Evolutionary conservation across 2,797 vertebrate species (phyloP), one percentile per base, ranked within the genome.

Genomic region (Schizothorax lantsangensis): DNA sequence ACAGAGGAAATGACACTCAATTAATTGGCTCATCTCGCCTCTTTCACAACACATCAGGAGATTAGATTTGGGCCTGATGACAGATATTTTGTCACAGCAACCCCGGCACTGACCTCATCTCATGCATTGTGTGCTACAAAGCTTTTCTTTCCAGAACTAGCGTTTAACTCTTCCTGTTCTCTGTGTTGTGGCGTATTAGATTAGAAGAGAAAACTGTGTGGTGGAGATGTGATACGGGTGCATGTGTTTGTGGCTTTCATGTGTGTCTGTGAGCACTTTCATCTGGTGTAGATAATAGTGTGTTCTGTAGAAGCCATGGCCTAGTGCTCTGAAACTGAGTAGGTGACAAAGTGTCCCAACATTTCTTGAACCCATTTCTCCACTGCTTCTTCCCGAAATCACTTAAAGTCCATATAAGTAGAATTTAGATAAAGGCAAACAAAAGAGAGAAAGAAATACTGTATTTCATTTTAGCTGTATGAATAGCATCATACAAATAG

Each of bases 11-110:
- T 83, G 74, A 82, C 86, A 86, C 85, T 88, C 86, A 36, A 89
- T 68, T 90, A 88, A 89, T 82, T 45, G 69, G 88, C 83, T 89
- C 86, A 85, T 91, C 85, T 54, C 77, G 33, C n/a, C 74, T 88
- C 85, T 71, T 88, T 88, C 62, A 87, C 90, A 14, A 38, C 26
- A 82, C 82, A 15, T 57, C 59, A 79, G 80, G 15, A 33, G 71
- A 88, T 86, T 33, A 85, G 64, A 80, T 72, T 89, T 84, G 86
- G 49, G 40, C 47, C 79, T 80, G 85, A 79, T 73, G 52, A 83
- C 84, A 89, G 54, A 86, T 38, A 86, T 86, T 75, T 74, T 68
- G 74, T 21, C 88, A 66, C 88, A 54, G 78, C 71, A 59, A 91
- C 84, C 74, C 75, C 33, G 62, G 74, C 47, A 64, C 30, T 86